Evolutionary conservation across 2,113 vertebrate genomes (phyloP), one percentile per base, ranked within the genome.

Genomic region (Etheostoma spectabile): DNA sequence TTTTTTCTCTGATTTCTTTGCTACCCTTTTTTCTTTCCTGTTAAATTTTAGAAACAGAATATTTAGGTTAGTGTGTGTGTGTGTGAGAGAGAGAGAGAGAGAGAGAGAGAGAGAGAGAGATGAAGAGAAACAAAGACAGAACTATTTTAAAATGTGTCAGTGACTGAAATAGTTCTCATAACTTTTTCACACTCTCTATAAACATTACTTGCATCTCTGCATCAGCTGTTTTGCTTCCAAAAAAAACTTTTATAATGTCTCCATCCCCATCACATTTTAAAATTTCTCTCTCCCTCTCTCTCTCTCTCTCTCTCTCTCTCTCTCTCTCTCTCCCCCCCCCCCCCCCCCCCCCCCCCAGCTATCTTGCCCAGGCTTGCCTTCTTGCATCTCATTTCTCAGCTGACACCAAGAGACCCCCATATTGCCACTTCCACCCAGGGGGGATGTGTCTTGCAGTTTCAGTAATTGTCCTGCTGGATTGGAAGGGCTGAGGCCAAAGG

Each of bases 381-480:
- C 71, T 79, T 87, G 78, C 83, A 89, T 88, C 76, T 88, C 75
- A 85, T 89, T 85, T 78, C 74, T 86, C 48, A 16, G 18, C 33
- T 83, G 83, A 90, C 88, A 85, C 62, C 48, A 42, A 72, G 68
- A 82, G 62, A 79, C 82, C 80, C 82, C 45, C 57, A 56, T 70
- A 77, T 82, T 78, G 77, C 79, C 72, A 65, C 82, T 67, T 82
- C 71, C 72, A 82, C 82, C 74, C 79, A 59, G 61, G 69, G 71
- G 80, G 73, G 74, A 79, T 74, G 74, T 77, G 88, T 53, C 61
- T 82, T 69, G 77, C 78, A 71, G 68, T 80, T 74, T 79, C 76
- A 89, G 87, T 92, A 91, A 93, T 91, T 91, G 92, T 87, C 68
- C 72, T 66, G 71, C 78, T 69, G 80, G 80, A 86, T 77, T 77